Evolutionary conservation across 2,797 vertebrate species (phyloP).

Genomic region (Gobionotothen gibberifrons): DNA sequence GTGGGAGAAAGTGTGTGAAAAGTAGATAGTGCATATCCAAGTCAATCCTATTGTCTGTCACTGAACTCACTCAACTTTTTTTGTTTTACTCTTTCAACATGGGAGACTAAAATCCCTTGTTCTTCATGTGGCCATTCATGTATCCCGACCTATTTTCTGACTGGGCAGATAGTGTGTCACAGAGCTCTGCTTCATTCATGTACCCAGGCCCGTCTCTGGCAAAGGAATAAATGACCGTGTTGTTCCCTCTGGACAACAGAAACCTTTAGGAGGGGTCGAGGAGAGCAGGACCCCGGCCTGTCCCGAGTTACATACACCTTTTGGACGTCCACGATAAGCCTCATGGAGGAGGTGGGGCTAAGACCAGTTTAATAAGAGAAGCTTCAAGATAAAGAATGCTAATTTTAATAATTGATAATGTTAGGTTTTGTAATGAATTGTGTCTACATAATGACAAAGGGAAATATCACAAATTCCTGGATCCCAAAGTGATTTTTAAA

Average conservation of each 20-base stretch:
- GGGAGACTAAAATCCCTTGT: conserved; percentile 66
- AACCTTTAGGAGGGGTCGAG: conserved; percentile 66
- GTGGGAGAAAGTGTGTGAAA: conserved; percentile 51
- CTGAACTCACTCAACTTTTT: conserved; percentile 52
- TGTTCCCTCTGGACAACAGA: conserved; percentile 79
- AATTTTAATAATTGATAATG: neutral
- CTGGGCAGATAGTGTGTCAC: conserved; percentile 76
- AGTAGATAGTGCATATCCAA: conserved; percentile 53
- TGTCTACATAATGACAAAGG: conserved; percentile 1
- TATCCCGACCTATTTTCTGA: conserved; percentile 72
- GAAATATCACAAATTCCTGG: neutral
- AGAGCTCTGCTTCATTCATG: conserved; percentile 72
- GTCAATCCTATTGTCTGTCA: conserved; percentile 47
- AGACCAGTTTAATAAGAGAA: conserved; percentile 8
- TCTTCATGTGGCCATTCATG: conserved; percentile 65
- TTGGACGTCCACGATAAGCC: conserved; percentile 47
- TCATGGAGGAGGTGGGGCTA: conserved; percentile 7
- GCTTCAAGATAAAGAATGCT: conserved; percentile 1
- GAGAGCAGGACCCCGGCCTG: conserved; percentile 43
- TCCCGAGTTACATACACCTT: conserved; percentile 65
- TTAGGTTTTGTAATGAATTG: neutral
- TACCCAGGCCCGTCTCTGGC: conserved; percentile 67
- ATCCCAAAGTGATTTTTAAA: neutral
- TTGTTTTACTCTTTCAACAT: conserved; percentile 53
- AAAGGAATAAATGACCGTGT: conserved; percentile 80